Evolutionary conservation across 2,888 invertebrate genomes (phyloP).

Genomic region (Eristalis pertinax): DNA sequence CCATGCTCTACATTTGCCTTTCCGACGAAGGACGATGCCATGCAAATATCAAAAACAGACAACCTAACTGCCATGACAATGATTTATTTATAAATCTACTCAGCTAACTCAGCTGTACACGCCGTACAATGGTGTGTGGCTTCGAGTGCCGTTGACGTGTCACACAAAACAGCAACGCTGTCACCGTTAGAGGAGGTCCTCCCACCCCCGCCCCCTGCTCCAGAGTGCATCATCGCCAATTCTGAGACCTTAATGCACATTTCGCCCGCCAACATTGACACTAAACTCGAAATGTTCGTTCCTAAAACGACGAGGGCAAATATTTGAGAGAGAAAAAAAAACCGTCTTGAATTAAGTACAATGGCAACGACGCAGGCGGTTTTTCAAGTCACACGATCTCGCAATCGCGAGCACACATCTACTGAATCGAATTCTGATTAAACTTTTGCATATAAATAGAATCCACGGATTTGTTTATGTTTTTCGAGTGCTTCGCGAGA

Average conservation of each 20-base stretch:
- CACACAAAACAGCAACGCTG: slow-evolving; percentile 16
- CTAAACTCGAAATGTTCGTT: background rate
- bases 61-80: slow-evolving; percentile 65
- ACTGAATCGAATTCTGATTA: background rate
- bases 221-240: background rate
- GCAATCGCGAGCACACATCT: background rate
- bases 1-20: background rate
- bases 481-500: background rate
- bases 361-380: no score
- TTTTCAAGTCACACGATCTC: background rate
- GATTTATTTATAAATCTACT: slow-evolving; percentile 60
- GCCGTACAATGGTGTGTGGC: slow-evolving; percentile 30
- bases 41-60: slow-evolving; percentile 37
- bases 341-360: no score
- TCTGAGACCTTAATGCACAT: slow-evolving; percentile 3
- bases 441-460: background rate
- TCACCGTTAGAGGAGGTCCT: slow-evolving; percentile 11
- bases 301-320: no score
- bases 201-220: background rate
- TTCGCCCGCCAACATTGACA: background rate
- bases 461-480: background rate
- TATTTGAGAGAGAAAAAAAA: no score
- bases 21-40: slow-evolving; percentile 51
- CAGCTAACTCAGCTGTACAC: slow-evolving; percentile 3
- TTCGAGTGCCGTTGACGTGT: slow-evolving; percentile 24